These are phyloP conservation scores for Diarsia mendica DNA, from an alignment of 2,888 invertebrate genomes.

Conservation along the genomic window DNA sequence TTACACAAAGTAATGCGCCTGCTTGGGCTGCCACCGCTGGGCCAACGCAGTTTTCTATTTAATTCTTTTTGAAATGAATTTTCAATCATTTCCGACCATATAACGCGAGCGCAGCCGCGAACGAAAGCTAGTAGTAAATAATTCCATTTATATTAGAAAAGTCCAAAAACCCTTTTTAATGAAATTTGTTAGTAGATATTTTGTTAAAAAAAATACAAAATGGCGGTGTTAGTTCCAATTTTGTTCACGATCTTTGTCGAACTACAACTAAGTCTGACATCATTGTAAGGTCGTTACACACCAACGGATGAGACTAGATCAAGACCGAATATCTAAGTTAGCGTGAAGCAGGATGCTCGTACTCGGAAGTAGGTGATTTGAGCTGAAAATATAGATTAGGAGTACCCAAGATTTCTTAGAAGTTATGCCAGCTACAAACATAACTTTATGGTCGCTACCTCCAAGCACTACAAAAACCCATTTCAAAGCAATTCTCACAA, in stretches of 20 bases:
- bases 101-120: neutral
- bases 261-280: neutral
- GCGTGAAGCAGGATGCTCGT: neutral
- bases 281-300: neutral
- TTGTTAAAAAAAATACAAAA: neutral
- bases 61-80: too few relatives aligned
- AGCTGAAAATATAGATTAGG: neutral
- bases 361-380: slow-evolving; percentile 2
- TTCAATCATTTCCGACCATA: neutral
- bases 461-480: slow-evolving; percentile 1
- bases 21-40: too few relatives aligned
- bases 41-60: too few relatives aligned
- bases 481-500: neutral
- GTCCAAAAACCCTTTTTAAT: neutral
- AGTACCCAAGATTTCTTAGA: neutral
- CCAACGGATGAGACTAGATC: neutral
- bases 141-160: neutral
- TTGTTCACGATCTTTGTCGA: neutral
- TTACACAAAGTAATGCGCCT: too few relatives aligned
- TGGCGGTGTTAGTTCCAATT: neutral
- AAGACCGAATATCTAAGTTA: neutral
- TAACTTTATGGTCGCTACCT: neutral
- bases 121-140: neutral
- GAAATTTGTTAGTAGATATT: neutral
- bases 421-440: neutral